Evolutionary conservation across 2,888 invertebrate genomes (phyloP).

Genomic region (Caenorhabditis panamensis): DNA sequence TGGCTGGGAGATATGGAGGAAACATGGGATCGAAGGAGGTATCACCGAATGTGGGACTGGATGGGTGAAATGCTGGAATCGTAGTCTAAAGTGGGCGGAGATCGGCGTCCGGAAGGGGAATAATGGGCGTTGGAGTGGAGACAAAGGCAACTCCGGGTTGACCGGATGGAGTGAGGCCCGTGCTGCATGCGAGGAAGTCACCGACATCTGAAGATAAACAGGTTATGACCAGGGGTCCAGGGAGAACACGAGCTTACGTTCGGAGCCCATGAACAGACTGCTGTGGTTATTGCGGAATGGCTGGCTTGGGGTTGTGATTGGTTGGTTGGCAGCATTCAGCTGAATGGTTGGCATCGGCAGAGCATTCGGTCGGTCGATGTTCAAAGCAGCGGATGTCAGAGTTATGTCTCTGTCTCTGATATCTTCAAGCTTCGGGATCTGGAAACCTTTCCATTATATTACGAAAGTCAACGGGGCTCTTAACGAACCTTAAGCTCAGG

Average conservation of each 20-base stretch:
- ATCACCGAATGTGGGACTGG: background rate
- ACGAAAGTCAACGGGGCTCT: background rate
- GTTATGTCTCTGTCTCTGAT: slow-evolving; percentile 34
- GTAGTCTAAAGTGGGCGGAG: slow-evolving; percentile 62
- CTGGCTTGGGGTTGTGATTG: slow-evolving; percentile 45
- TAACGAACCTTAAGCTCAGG: slow-evolving; percentile 43
- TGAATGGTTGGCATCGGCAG: slow-evolving; percentile 46
- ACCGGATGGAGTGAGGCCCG: slow-evolving; percentile 67
- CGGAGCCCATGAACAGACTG: slow-evolving; percentile 21
- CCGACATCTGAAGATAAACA: slow-evolving; percentile 7
- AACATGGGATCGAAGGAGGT: background rate
- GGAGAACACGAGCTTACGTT: slow-evolving; percentile 1
- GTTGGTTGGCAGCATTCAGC: slow-evolving; percentile 14
- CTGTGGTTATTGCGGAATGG: slow-evolving; percentile 37
- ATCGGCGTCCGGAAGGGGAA: slow-evolving; percentile 53
- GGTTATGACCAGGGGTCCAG: background rate
- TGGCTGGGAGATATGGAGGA: background rate
- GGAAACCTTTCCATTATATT: background rate
- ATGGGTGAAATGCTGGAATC: background rate
- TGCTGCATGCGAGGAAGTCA: slow-evolving; percentile 57
- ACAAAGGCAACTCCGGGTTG: slow-evolving; percentile 59
- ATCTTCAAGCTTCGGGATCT: slow-evolving; percentile 44
- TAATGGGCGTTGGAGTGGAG: slow-evolving; percentile 66
- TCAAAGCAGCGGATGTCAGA: slow-evolving; percentile 30
- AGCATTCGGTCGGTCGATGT: slow-evolving; percentile 49